Conservation (phyloP, 2,888 invertebrate species). For the Orchesellides sinensis region DNA sequence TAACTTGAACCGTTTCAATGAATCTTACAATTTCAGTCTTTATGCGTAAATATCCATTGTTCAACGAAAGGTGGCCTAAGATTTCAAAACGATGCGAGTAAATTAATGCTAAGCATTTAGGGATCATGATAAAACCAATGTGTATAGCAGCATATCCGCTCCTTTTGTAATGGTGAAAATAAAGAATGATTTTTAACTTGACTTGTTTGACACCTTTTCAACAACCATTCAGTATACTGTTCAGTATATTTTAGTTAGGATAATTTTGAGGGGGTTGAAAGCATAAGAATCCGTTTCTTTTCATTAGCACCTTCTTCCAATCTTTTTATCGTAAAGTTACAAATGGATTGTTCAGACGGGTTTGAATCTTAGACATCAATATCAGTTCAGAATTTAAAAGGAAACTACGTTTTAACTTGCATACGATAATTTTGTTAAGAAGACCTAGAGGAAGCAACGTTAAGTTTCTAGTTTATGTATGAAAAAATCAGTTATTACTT, state of each 20-base stretch:
- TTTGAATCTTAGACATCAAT: no score
- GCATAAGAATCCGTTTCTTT: conserved; percentile 7
- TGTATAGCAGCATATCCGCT: background rate
- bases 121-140: no score
- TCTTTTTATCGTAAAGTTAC: conserved; percentile 19
- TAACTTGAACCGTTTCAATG: no score
- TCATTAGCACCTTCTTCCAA: conserved; percentile 41
- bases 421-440: no score
- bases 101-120: no score
- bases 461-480: no score
- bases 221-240: background rate
- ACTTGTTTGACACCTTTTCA: conserved; percentile 5
- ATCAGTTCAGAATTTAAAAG: background rate
- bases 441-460: no score
- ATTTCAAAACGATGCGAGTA: no score
- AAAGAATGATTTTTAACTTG: background rate
- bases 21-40: no score
- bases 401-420: background rate
- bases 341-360: conserved; percentile 8
- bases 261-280: background rate
- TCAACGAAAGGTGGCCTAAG: no score
- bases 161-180: background rate
- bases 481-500: no score
- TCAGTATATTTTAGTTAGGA: background rate
- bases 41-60: no score